A percentile compares a stretch with the other conserved stretches of the same genome.
Evolutionary conservation across 2,113 vertebrate species (phyloP).

Genomic region (Ceyx margarethae): DNA sequence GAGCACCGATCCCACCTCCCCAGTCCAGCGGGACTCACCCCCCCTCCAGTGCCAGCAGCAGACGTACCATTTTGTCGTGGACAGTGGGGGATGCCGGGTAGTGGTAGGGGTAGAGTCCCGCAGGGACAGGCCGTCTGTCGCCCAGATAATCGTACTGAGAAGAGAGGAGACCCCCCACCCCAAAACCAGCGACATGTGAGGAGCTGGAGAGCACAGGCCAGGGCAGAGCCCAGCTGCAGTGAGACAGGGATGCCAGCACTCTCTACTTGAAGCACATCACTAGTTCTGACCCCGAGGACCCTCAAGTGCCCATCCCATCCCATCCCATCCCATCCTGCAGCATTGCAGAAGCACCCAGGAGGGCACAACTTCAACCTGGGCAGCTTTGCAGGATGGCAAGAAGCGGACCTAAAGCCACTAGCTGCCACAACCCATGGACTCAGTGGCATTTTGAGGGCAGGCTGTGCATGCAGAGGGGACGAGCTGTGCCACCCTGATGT

Average conservation of each 20-base stretch:
- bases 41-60: accelerated
- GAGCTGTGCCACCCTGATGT: accelerated
- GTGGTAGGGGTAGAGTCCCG: conserved; percentile 87
- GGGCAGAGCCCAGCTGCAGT: neutral
- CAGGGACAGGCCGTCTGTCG: conserved; percentile 85
- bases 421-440: accelerated
- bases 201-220: too few relatives aligned
- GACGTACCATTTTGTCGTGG: conserved; percentile 92
- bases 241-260: accelerated
- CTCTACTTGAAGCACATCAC: neutral
- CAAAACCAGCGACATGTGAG: neutral
- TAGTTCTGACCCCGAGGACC: neutral
- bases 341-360: neutral
- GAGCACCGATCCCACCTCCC: neutral
- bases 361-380: neutral
- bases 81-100: conserved; percentile 89
- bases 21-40: accelerated
- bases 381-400: neutral
- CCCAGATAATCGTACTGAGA: conserved; percentile 90
- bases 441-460: neutral
- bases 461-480: accelerated
- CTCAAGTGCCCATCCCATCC: neutral
- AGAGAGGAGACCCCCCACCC: conserved; percentile 53
- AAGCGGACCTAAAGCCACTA: neutral
- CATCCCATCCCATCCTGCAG: neutral